Evolutionary conservation across 2,797 vertebrate species (phyloP), one percentile per base, ranked within the genome.

Genomic region (Apogon hyalosoma): DNA sequence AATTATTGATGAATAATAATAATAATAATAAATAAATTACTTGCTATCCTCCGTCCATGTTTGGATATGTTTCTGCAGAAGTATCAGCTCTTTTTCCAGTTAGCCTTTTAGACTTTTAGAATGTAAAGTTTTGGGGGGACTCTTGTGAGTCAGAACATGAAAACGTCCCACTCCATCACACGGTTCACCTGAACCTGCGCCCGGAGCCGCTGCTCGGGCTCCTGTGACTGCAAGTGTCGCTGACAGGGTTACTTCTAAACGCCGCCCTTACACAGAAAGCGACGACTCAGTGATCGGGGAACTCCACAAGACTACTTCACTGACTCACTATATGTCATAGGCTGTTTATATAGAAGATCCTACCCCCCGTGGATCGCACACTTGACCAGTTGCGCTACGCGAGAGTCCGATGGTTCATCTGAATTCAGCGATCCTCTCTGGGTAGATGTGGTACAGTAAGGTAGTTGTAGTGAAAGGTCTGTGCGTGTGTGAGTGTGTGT

Each of bases 171-270:
- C 43, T 46, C 50, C 47, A 55, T 58, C 46, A 8, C 61, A 8
- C 46, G 14, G 31, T 69, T 64, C 66, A 79, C 60, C 69, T 77
- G 74, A 85, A 85, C 62, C 73, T 80, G 86, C 83, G 73, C 78
- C 63, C 78, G 7, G 42, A 42, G 76, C 69, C 70, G 64, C 24
- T 75, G 24, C 24, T 80, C 50, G 69, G 74, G 75, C 69, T 63
- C 68, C 60, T 31, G 72, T 79, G 75, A 28, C 71, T 64, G 79
- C 78, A 49, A 65, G 64, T 49, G 70, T 64, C 33, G 62, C 79
- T 75, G 53, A 33, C 79, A 50, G 79, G 80, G 80, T 88, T 86
- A 84, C 86, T 90, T 72, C 63, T 77, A 63, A 89, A 88, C 90
- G 66, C 84, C 73, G 87, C 87, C 88, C 85, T 79, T 70, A 61